Evolutionary conservation across 2,113 vertebrate species (phyloP).

Genomic region (Ornithorhynchus anatinus): DNA sequence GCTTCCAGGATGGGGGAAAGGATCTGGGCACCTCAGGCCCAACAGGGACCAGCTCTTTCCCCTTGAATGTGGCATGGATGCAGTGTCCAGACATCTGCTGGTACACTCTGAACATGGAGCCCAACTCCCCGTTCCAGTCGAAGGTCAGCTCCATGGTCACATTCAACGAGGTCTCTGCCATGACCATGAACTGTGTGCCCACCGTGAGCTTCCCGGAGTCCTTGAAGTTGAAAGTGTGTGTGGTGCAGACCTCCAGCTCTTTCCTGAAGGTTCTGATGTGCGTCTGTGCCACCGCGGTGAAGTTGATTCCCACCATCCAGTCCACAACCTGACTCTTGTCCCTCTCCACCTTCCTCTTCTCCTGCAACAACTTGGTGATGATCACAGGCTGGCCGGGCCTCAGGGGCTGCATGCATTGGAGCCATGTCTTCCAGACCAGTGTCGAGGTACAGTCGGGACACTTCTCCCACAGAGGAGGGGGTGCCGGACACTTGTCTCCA

Average conservation of each 20-base stretch:
- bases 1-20: too few species aligned
- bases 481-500: background rate
- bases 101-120: background rate
- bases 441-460: background rate
- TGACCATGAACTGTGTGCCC: background rate
- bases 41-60: too few species aligned
- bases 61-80: background rate
- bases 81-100: background rate
- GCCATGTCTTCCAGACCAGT: background rate
- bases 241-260: background rate
- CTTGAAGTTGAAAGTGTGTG: too few species aligned
- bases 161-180: background rate
- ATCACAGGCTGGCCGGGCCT: background rate
- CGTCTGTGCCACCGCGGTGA: background rate
- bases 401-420: background rate
- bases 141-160: background rate
- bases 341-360: background rate
- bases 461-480: too few species aligned
- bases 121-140: background rate
- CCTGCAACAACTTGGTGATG: background rate
- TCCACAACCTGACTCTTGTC: too few species aligned
- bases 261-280: background rate
- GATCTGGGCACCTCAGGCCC: too few species aligned
- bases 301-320: background rate
- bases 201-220: background rate